These are phyloP conservation scores for Haemorhous mexicanus DNA, from an alignment of 2,113 vertebrate species.

Conservation along the genomic window DNA sequence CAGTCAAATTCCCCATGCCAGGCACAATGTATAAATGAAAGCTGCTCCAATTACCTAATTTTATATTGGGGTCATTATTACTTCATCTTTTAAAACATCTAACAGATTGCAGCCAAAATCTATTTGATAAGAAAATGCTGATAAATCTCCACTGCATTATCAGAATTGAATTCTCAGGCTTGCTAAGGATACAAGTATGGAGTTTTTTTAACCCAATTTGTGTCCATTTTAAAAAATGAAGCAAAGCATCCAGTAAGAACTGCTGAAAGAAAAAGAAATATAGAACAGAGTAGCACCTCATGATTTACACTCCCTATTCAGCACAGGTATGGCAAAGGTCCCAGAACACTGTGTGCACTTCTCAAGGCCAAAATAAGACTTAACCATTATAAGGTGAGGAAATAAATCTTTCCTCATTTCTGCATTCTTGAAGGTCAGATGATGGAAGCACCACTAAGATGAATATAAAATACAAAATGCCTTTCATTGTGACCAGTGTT, in stretches of 20 bases:
- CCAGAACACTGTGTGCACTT: background rate
- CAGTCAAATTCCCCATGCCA: conserved; percentile 19
- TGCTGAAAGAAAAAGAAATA: background rate
- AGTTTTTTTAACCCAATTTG: rapidly evolving
- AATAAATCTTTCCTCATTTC: background rate
- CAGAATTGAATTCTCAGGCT: background rate
- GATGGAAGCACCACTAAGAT: background rate
- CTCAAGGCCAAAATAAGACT: background rate
- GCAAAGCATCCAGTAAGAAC: background rate
- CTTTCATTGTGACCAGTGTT: background rate
- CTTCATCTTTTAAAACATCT: background rate
- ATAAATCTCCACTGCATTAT: conserved; percentile 1
- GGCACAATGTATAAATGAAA: conserved; percentile 40
- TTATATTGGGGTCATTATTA: background rate
- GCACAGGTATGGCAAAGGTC: background rate
- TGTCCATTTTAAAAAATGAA: background rate
- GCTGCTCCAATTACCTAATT: conserved; percentile 19
- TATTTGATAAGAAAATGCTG: background rate
- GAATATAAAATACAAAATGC: background rate
- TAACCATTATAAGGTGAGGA: background rate
- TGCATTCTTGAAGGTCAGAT: background rate
- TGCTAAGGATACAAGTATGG: background rate
- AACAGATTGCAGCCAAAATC: background rate
- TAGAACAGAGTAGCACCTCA: background rate
- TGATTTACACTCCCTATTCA: background rate